phyloP scores from a whole-genome alignment of 2,888 invertebrate genomes.

The Holacanthella duospinosa region DNA sequence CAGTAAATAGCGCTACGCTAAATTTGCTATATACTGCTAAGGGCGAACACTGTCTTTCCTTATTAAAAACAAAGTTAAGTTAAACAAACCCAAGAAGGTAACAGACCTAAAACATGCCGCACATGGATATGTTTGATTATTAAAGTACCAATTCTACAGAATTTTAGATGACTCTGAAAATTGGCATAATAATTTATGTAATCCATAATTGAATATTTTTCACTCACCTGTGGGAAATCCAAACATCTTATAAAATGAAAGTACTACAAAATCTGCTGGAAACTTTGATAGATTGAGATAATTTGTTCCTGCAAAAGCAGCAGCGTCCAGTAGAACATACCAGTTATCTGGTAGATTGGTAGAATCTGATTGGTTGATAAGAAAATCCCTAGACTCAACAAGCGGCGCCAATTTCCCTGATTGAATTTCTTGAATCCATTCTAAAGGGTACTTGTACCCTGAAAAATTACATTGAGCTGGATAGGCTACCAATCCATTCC shows the following conservation, averaged over 20 bases:
- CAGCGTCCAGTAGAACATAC: conserved; percentile 77
- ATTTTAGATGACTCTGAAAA: too few species aligned
- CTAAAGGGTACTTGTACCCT: conserved; percentile 75
- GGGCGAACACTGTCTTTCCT: too few species aligned
- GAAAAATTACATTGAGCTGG: conserved; percentile 93
- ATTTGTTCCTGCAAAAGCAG: conserved; percentile 66
- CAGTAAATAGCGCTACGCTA: too few species aligned
- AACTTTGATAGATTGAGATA: conserved; percentile 58
- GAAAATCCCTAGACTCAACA: conserved; percentile 21
- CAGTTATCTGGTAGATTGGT: conserved; percentile 41
- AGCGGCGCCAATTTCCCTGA: conserved; percentile 44
- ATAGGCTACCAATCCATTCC: conserved; percentile 57
- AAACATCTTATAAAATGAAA: conserved; percentile 97
- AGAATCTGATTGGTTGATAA: conserved; percentile 12
- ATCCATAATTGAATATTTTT: conserved; percentile 27
- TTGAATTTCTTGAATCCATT: conserved; percentile 56
- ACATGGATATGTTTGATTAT: too few species aligned
- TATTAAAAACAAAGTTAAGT: too few species aligned
- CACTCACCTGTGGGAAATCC: conserved; percentile 70
- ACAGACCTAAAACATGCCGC: too few species aligned
- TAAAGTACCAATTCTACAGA: too few species aligned
- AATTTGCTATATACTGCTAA: too few species aligned
- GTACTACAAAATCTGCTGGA: conserved; percentile 75
- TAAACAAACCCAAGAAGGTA: too few species aligned
- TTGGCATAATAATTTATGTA: conserved; percentile 3